Conservation (phyloP, 1,140 invertebrate species). For the Holotrichia oblita region DNA sequence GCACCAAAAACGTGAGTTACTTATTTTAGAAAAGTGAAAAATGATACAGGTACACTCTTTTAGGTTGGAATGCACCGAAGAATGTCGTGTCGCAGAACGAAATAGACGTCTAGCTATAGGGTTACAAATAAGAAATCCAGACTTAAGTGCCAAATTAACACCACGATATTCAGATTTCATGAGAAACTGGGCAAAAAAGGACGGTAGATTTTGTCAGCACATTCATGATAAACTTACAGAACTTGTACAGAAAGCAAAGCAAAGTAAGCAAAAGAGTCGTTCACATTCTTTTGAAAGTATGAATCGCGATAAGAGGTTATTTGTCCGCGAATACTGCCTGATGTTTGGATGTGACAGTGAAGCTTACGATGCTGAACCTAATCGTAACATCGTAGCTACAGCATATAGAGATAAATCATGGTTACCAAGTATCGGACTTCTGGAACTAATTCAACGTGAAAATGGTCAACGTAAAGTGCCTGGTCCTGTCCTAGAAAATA, state of each 20-base stretch:
- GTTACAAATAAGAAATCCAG: conserved; percentile 90
- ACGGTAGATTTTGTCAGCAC: conserved; percentile 81
- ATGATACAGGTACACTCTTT: conserved; percentile 47
- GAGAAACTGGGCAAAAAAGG: conserved; percentile 84
- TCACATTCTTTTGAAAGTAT: conserved; percentile 91
- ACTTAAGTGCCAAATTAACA: conserved; percentile 79
- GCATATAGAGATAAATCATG: conserved; percentile 77
- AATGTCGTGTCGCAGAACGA: conserved; percentile 86
- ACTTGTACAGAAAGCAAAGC: conserved; percentile 88
- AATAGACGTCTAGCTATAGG: conserved; percentile 88
- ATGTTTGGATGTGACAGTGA: conserved; percentile 94
- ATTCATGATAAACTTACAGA: conserved; percentile 87
- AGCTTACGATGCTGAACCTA: conserved; percentile 94
- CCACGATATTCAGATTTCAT: conserved; percentile 89
- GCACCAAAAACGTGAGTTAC: conserved; percentile 64
- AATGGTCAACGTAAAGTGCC: conserved; percentile 81
- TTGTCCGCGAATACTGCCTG: conserved; percentile 93
- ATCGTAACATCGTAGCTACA: conserved; percentile 93
- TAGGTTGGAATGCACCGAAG: conserved; percentile 91
- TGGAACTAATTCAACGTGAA: conserved; percentile 81
- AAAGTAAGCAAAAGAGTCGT: conserved; percentile 67
- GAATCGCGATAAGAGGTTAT: conserved; percentile 89
- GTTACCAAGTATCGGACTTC: conserved; percentile 84
- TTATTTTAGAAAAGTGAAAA: not conserved
- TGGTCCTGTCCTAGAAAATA: conserved; percentile 62